Percentiles rank a stretch among this genome's conserved stretches.
phyloP scores from a whole-genome alignment of 2,113 vertebrate genomes.

The Psettodes erumei region DNA sequence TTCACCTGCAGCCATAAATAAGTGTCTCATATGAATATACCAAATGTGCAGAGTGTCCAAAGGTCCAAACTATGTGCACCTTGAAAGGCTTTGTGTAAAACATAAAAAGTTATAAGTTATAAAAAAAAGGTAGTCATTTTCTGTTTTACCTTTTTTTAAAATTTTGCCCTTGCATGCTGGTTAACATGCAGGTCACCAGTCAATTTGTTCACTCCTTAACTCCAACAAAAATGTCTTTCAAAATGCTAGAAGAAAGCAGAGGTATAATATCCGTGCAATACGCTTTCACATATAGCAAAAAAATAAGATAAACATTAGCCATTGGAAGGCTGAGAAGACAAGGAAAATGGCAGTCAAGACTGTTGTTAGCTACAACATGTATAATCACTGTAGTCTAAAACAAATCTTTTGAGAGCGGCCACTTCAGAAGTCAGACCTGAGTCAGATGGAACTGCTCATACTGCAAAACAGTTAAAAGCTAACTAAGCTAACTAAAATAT shows the following conservation, averaged over 20 bases:
- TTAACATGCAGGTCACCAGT: neutral
- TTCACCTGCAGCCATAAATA: neutral
- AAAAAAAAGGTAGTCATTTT: too few relatives aligned
- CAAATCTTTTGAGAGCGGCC: neutral
- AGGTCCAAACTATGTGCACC: too few relatives aligned
- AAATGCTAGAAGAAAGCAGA: too few relatives aligned
- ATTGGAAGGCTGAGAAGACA: neutral
- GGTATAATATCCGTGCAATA: neutral
- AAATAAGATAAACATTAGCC: neutral
- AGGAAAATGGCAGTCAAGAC: too few relatives aligned
- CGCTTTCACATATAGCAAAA: neutral
- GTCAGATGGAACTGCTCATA: neutral
- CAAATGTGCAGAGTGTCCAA: neutral
- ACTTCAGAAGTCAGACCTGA: neutral
- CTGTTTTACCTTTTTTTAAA: neutral
- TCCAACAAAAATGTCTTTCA: neutral
- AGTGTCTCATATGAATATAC: neutral
- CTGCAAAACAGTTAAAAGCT: neutral
- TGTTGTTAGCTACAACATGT: neutral
- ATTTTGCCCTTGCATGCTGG: too few relatives aligned
- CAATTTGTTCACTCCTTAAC: neutral
- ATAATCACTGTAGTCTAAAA: neutral
- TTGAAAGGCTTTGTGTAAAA: too few relatives aligned
- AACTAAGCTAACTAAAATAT: slow-evolving; percentile 4
- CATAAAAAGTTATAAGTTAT: too few relatives aligned